Conservation (phyloP, 2,797 vertebrate genomes). For the Eutrigla gurnardus region DNA sequence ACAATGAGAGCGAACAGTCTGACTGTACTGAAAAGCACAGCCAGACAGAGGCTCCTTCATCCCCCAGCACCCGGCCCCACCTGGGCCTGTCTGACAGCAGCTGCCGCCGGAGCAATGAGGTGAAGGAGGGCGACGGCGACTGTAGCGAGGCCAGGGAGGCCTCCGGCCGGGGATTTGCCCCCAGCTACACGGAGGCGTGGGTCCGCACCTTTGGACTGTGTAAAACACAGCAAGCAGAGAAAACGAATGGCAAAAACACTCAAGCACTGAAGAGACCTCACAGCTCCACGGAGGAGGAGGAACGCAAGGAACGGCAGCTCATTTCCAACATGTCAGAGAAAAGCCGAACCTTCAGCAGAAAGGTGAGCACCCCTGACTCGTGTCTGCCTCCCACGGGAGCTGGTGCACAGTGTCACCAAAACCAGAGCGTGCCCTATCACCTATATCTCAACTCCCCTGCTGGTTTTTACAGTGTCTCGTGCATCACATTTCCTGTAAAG, state of each 20-base stretch:
- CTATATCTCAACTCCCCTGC: conserved; percentile 40
- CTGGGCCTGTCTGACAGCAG: conserved; percentile 59
- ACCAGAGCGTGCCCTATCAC: conserved; percentile 51
- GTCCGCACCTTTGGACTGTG: conserved; percentile 61
- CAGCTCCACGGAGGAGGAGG: conserved; percentile 56
- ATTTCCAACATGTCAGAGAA: conserved; percentile 67
- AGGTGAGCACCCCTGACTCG: conserved; percentile 77
- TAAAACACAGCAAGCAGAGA: conserved; percentile 59
- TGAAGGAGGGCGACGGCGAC: conserved; percentile 51
- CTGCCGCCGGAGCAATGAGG: conserved; percentile 43
- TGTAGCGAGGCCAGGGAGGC: conserved; percentile 59
- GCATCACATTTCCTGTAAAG: conserved; percentile 51
- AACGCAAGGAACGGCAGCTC: conserved; percentile 66
- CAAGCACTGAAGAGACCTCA: conserved; percentile 78
- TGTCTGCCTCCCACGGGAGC: conserved; percentile 20
- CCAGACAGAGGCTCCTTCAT: conserved; percentile 54
- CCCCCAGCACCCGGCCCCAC: conserved; percentile 44
- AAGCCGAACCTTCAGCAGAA: conserved; percentile 77
- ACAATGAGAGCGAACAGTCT: conserved; percentile 80
- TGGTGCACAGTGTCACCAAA: conserved; percentile 49
- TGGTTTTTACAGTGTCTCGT: conserved; percentile 31
- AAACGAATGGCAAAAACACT: conserved; percentile 56
- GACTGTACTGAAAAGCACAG: conserved; percentile 58
- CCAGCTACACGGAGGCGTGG: conserved; percentile 55
- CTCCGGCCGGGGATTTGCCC: conserved; percentile 66